Percentiles rank a stretch among this genome's conserved stretches.
Conservation (phyloP, 2,113 vertebrate species). For the Dascyllus trimaculatus region DNA sequence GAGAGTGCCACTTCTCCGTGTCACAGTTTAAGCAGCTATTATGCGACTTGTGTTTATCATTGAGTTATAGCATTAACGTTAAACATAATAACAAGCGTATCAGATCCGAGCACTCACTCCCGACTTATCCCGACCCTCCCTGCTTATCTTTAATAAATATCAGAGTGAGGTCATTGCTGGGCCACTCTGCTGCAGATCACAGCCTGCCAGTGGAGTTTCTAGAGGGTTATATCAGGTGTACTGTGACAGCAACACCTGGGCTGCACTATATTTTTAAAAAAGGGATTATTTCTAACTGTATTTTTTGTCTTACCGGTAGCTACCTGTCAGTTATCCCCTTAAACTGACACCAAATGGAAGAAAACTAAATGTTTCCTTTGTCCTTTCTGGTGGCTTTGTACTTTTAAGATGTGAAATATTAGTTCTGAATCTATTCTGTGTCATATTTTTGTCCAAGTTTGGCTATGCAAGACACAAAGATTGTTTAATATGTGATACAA, state of each 20-base stretch:
- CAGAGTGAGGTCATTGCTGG: conserved; percentile 49
- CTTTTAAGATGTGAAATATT: background rate
- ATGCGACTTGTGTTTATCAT: conserved; percentile 61
- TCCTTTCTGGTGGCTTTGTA: background rate
- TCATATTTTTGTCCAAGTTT: conserved; percentile 23
- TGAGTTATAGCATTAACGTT: conserved; percentile 61
- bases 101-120: conserved; percentile 58
- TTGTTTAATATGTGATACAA: conserved; percentile 33
- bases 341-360: background rate
- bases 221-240: background rate
- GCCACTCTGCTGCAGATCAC: conserved; percentile 27
- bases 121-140: conserved; percentile 69
- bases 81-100: conserved; percentile 70
- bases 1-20: conserved; percentile 63
- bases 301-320: background rate
- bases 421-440: background rate
- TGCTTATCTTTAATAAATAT: conserved; percentile 71
- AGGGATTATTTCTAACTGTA: too few species aligned
- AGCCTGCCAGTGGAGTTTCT: conserved; percentile 10
- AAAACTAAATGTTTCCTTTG: background rate
- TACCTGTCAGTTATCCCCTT: background rate
- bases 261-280: background rate
- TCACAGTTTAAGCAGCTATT: conserved; percentile 56
- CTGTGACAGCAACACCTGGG: conserved; percentile 6
- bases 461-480: conserved; percentile 52